Percentiles rank a stretch among this genome's conserved stretches.
Evolutionary conservation across 2,113 vertebrate species (phyloP).

Genomic region (Lampris incognitus): DNA sequence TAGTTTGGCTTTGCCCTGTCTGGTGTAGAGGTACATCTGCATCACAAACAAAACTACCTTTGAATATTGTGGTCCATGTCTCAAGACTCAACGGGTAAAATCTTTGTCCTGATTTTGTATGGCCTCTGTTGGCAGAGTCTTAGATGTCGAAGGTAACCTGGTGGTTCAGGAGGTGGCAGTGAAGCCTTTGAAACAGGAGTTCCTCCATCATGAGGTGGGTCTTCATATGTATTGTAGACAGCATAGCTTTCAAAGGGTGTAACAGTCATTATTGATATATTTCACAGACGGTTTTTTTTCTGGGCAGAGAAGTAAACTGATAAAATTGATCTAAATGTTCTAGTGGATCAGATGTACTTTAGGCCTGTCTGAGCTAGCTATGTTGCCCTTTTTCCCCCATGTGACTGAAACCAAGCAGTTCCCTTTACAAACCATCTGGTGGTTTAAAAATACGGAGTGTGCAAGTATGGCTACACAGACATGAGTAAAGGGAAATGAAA

Average conservation of each 20-base stretch:
- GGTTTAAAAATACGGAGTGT: not conserved
- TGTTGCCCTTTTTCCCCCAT: not conserved
- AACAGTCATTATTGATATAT: not conserved
- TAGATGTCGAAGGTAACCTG: conserved; percentile 82
- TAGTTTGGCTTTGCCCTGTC: no score
- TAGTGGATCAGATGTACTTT: not conserved
- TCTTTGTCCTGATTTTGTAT: not conserved
- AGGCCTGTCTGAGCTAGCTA: not conserved
- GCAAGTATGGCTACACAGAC: no score
- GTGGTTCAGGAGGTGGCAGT: conserved; percentile 86
- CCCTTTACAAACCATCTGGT: not conserved
- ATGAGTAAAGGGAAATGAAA: no score
- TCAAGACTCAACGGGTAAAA: no score
- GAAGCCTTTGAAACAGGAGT: conserved; percentile 85
- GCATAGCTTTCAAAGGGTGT: not conserved
- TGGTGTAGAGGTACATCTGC: no score
- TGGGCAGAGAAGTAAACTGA: no score
- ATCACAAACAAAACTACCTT: no score
- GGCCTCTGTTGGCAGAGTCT: conserved; percentile 72
- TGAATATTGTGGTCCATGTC: no score
- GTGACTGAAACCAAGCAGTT: not conserved
- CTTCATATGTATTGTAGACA: not conserved
- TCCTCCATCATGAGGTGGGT: conserved; percentile 84
- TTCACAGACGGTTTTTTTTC: not conserved
- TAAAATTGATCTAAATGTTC: no score